Base-by-base conservation (phyloP, 1,140 invertebrate species). In the Cotesia typhae region DNA sequence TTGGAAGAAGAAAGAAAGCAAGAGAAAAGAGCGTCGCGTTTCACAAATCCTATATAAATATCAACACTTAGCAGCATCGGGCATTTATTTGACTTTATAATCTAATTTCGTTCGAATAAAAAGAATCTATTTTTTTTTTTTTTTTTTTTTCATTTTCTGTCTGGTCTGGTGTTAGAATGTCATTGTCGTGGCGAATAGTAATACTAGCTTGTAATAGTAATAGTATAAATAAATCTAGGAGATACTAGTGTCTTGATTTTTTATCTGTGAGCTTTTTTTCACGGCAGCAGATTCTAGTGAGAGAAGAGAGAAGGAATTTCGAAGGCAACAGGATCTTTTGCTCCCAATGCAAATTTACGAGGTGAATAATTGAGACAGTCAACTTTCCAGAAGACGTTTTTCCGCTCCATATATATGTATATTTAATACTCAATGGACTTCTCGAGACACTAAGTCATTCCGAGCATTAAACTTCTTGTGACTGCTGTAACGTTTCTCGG, bases 341-440 rank as follows among this genome's bases (percentile, higher is more conserved):
- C 64, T 75, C 66, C 59, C 57, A 73, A 73, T 73, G 63, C 59
- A 71, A 73, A 72, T 75, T 72, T 68, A 75, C 67, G 68, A 73
- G 63, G 51, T 38, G 66, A 70, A 75, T 75, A 73, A 73, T 73
- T 73, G 71, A 57, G 53, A 64, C 69, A 37, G 55, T 28, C 7
- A 59, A 60, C 35, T 52, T 9, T 51, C 41, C 7, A 12, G 4
- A 36, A 52, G 28, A 67, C 47, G 6, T 51, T 67, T 28, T 55
- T 47, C 52, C 60, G 28, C 10, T 60, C 7, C 53, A 17, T 55
- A 52, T 53, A 35, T 59, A 59, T 72, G 59, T 64, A 67, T 66
- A 35, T 59, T 71, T 63, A 38, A 53, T 63, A 70, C 65, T 55
- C 72, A 60, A 61, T 65, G 57, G 55, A 65, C 66, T 65, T 9